Conservation (phyloP, 1,140 invertebrate species). For the Hyles vespertilio region DNA sequence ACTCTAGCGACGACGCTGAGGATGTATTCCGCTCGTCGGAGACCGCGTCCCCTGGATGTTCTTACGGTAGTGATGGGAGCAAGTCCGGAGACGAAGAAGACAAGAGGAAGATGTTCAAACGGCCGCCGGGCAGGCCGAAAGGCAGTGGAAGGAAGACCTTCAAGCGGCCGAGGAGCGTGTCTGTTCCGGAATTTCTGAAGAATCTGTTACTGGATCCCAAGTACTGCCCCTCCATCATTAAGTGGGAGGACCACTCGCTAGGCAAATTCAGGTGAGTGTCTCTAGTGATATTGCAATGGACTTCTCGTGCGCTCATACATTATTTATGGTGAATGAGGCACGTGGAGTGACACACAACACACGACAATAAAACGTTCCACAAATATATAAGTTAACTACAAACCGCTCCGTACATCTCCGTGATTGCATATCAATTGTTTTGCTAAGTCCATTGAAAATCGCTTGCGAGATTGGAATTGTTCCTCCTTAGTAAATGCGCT, state of each 20-base stretch:
- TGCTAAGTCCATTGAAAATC: too few relatives aligned
- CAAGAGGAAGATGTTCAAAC: conserved; percentile 59
- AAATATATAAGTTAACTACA: too few relatives aligned
- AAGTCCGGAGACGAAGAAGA: conserved; percentile 63
- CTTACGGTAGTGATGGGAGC: conserved; percentile 58
- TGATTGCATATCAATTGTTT: too few relatives aligned
- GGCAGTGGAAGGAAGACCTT: conserved; percentile 74
- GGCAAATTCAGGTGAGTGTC: conserved; percentile 83
- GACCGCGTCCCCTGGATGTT: conserved; percentile 50
- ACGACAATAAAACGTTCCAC: too few relatives aligned
- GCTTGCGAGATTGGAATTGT: too few relatives aligned
- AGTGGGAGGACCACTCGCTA: conserved; percentile 91
- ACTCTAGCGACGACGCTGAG: conserved; percentile 60
- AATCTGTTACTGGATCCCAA: conserved; percentile 85
- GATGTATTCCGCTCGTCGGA: conserved; percentile 48
- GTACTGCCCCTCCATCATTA: conserved; percentile 87
- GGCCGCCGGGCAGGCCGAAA: conserved; percentile 63
- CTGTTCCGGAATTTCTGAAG: conserved; percentile 85
- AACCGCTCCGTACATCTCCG: too few relatives aligned
- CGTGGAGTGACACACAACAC: conserved; percentile 28
- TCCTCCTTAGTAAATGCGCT: too few relatives aligned
- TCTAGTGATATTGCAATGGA: not conserved
- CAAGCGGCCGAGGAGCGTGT: conserved; percentile 82
- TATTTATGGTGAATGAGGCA: conserved; percentile 47
- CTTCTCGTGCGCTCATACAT: conserved; percentile 14